These are phyloP conservation scores for Spisula solida DNA, from an alignment of 2,888 invertebrate species.

Conservation along the genomic window DNA sequence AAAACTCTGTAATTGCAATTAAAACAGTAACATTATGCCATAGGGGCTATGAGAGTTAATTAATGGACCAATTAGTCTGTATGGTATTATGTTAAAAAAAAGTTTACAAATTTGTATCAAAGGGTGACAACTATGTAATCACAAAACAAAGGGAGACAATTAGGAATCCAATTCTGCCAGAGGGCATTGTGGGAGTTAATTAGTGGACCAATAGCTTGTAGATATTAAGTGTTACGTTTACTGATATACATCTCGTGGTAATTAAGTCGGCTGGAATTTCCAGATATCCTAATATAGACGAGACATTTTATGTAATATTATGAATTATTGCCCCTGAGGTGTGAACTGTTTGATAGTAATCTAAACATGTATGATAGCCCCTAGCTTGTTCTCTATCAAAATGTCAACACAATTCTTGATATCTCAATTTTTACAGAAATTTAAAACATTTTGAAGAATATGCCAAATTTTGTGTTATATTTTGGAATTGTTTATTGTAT, in stretches of 20 bases:
- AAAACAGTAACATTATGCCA: too few relatives aligned
- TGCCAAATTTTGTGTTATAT: not conserved
- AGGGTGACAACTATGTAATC: constrained; percentile 9
- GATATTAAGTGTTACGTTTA: constrained; percentile 21
- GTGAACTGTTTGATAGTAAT: constrained; percentile 18
- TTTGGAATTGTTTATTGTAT: not conserved
- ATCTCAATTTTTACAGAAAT: not conserved
- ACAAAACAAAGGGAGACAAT: constrained; percentile 7
- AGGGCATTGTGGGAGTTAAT: constrained; percentile 10
- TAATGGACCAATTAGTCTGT: too few relatives aligned
- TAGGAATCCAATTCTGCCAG: not conserved
- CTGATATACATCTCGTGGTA: constrained; percentile 21
- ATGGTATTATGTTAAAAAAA: too few relatives aligned
- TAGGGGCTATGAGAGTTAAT: too few relatives aligned
- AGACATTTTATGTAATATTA: constrained; percentile 42
- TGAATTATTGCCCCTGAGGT: constrained; percentile 32
- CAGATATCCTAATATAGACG: not conserved
- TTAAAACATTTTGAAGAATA: not conserved
- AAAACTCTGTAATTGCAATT: too few relatives aligned
- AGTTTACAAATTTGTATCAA: not conserved
- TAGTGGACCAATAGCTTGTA: not conserved
- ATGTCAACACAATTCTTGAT: not conserved
- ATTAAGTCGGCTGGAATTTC: constrained; percentile 3
- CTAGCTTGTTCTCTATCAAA: not conserved
- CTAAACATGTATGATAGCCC: not conserved